Evolutionary conservation across 1,140 invertebrate genomes (phyloP).

Genomic region (Diabrotica undecimpunctata): DNA sequence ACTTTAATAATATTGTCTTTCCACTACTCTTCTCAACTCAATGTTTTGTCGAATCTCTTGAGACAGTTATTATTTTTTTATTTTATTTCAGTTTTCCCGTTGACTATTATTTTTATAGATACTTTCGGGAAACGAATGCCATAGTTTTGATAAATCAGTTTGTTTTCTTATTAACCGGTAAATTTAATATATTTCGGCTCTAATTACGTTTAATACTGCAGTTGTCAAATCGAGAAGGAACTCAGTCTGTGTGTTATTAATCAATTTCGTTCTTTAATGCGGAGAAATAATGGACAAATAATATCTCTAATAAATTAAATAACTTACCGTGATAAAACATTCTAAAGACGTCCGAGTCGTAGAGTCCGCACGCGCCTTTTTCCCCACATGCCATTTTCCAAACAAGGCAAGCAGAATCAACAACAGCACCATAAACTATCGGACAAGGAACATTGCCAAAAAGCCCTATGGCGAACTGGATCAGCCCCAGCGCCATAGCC

Average conservation of each 20-base stretch:
- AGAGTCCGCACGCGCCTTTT: constrained; percentile 77
- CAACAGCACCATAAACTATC: constrained; percentile 86
- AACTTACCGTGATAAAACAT: constrained; percentile 79
- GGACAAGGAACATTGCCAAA: constrained; percentile 93
- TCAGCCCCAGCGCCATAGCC: constrained; percentile 89
- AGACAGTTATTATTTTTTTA: no score
- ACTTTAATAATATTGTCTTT: no score
- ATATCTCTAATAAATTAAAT: background rate
- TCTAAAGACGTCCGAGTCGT: constrained; percentile 78
- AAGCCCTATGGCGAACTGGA: constrained; percentile 88
- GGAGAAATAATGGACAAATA: background rate
- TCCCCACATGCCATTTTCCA: constrained; percentile 81
- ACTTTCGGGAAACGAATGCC: no score
- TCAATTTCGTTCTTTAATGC: background rate
- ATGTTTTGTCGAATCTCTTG: no score
- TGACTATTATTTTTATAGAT: no score
- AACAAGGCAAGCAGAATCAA: constrained; percentile 86
- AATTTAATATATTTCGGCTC: no score
- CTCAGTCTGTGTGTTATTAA: background rate
- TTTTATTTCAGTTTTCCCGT: no score
- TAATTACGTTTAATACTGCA: no score
- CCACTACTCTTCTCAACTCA: no score
- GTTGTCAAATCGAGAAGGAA: no score
- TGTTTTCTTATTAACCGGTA: no score
- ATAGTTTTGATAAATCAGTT: no score